phyloP scores from a whole-genome alignment of 2,888 invertebrate genomes.

The Orchestes rusci region DNA sequence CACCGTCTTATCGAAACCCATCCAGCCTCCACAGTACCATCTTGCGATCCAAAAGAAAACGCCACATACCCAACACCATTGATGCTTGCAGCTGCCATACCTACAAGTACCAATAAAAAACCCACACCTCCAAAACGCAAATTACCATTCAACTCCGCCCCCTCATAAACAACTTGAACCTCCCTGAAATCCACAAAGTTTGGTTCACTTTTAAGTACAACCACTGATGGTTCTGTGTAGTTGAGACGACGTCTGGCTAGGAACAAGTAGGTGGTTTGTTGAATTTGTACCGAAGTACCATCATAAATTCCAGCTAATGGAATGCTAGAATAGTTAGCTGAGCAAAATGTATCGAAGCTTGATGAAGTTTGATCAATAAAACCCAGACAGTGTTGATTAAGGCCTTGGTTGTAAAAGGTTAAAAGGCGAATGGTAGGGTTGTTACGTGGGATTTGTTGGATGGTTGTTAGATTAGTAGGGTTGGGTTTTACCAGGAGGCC shows the following conservation, averaged over 20 bases:
- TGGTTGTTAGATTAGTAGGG: neutral
- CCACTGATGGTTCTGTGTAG: slow-evolving; percentile 28
- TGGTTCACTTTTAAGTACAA: slow-evolving; percentile 34
- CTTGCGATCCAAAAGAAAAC: slow-evolving; percentile 35
- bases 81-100: slow-evolving; percentile 32
- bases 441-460: no score
- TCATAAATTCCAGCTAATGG: slow-evolving; percentile 18
- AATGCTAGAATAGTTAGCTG: neutral
- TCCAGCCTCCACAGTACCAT: slow-evolving; percentile 35
- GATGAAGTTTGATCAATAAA: no score
- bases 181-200: slow-evolving; percentile 33
- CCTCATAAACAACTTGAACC: slow-evolving; percentile 34
- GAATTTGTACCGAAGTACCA: slow-evolving; percentile 15
- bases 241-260: slow-evolving; percentile 23
- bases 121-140: no score
- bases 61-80: slow-evolving; percentile 34
- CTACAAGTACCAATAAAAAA: slow-evolving; percentile 19
- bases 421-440: no score
- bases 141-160: slow-evolving; percentile 19
- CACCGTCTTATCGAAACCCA: slow-evolving; percentile 37
- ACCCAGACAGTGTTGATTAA: no score
- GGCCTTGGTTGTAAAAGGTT: no score
- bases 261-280: slow-evolving; percentile 26
- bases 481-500: no score
- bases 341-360: no score